phyloP scores from a whole-genome alignment of 1,140 invertebrate genomes.

The Samia ricini region DNA sequence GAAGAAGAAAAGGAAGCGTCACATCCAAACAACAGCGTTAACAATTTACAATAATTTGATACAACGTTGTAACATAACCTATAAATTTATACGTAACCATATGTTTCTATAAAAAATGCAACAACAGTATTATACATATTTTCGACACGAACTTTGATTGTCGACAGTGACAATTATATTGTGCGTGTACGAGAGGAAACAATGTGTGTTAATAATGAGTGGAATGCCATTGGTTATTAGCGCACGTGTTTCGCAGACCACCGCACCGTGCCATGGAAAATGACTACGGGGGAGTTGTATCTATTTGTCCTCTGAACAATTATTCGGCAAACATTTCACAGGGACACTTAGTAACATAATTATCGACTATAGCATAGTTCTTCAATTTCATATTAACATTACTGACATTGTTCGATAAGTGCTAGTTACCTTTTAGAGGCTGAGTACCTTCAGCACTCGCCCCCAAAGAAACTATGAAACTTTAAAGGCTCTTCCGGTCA shows the following conservation, averaged over 20 bases:
- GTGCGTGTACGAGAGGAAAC: constrained; percentile 6
- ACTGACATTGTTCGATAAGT: neutral
- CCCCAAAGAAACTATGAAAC: too few species aligned
- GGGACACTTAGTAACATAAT: neutral
- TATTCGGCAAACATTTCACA: constrained; percentile 22
- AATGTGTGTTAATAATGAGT: constrained; percentile 29
- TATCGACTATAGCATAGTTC: neutral
- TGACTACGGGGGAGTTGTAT: constrained; percentile 19
- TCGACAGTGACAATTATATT: neutral
- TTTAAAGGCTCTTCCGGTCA: too few species aligned
- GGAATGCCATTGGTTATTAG: constrained; percentile 48
- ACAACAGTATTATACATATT: neutral
- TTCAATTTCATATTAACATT: neutral
- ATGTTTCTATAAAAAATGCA: neutral
- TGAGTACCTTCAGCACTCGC: too few species aligned
- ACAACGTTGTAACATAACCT: too few species aligned
- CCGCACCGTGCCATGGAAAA: constrained; percentile 30
- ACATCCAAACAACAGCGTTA: too few species aligned
- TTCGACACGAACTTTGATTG: neutral
- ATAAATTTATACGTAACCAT: too few species aligned
- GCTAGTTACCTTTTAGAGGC: too few species aligned
- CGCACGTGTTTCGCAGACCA: constrained; percentile 34
- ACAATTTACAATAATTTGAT: too few species aligned
- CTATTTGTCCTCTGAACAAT: constrained; percentile 28
- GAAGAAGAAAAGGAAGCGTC: too few species aligned